phyloP scores from a whole-genome alignment of 2,113 vertebrate genomes.

The Plecturocebus donacophilus region DNA sequence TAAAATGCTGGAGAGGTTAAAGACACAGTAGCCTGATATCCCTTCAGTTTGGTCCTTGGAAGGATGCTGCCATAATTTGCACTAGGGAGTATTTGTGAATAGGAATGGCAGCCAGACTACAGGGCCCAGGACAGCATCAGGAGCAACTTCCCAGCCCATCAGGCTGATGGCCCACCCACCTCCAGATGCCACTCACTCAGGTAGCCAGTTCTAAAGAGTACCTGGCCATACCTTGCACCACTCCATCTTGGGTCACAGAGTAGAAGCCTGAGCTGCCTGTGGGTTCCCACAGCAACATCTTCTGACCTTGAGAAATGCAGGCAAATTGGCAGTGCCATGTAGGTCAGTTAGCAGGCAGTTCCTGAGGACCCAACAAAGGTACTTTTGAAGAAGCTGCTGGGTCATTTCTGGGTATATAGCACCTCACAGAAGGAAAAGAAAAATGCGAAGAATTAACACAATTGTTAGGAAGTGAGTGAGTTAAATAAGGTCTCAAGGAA shows the following conservation, averaged over 20 bases:
- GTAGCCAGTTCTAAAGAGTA: fast-evolving
- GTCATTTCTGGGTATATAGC: background rate
- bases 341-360: background rate
- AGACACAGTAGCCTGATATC: fast-evolving
- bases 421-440: background rate
- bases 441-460: background rate
- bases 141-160: background rate
- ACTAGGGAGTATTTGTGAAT: fast-evolving
- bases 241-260: fast-evolving
- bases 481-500: background rate
- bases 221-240: background rate
- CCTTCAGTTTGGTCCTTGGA: background rate
- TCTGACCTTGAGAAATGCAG: background rate
- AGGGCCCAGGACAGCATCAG: fast-evolving
- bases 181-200: too few relatives aligned
- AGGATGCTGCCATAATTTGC: background rate
- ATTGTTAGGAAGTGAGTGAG: background rate
- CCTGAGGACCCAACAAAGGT: background rate
- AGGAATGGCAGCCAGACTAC: background rate
- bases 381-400: background rate
- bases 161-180: background rate
- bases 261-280: fast-evolving
- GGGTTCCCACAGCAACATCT: background rate
- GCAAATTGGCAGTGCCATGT: background rate
- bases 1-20: too few relatives aligned